These are phyloP conservation scores for Podiceps cristatus DNA, from an alignment of 2,113 vertebrate genomes.

Conservation along the genomic window DNA sequence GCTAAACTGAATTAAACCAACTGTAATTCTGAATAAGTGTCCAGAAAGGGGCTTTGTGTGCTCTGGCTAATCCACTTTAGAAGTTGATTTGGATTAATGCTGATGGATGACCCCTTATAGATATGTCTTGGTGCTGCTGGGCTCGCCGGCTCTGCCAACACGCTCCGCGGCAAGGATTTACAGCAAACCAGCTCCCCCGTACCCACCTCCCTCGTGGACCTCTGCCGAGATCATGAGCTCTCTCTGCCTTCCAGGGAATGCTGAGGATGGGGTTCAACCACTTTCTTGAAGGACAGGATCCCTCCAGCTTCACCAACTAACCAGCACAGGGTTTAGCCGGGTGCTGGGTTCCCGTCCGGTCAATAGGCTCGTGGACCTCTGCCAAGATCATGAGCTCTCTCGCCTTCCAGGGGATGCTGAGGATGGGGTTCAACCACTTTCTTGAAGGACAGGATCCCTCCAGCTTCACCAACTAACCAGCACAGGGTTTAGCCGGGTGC, in stretches of 20 bases:
- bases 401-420: background rate
- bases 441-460: background rate
- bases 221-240: background rate
- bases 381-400: background rate
- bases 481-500: fast-evolving
- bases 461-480: fast-evolving
- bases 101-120: background rate
- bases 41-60: background rate
- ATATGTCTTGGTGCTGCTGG: background rate
- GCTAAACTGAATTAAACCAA: background rate
- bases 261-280: background rate
- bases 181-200: fast-evolving
- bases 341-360: fast-evolving
- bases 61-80: background rate
- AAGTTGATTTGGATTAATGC: background rate
- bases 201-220: background rate
- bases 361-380: background rate
- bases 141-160: background rate
- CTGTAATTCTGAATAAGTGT: background rate
- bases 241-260: background rate
- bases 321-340: fast-evolving
- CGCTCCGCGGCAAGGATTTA: fast-evolving
- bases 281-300: background rate
- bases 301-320: fast-evolving
- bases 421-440: background rate